Evolutionary conservation across 2,113 vertebrate species (phyloP).

Genomic region (Charina bottae): DNA sequence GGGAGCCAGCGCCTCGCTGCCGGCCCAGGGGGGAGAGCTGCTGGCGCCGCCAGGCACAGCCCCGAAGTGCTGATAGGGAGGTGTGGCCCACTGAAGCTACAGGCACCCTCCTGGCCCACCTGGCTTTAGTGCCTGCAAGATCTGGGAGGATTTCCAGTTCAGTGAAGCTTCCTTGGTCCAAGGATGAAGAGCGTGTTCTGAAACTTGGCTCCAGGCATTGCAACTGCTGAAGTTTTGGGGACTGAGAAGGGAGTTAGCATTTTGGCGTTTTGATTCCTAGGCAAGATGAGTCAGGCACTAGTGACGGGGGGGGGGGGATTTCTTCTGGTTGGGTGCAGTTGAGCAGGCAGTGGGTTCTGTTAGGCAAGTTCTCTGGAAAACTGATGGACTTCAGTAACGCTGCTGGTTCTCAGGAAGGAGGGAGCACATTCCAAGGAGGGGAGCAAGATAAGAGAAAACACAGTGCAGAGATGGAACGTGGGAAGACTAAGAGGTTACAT

Average conservation of each 20-base stretch:
- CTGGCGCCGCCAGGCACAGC: not conserved
- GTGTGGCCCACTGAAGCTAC: not conserved
- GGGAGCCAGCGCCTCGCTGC: not conserved
- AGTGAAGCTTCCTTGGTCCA: not conserved
- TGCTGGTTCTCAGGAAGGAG: too few species aligned
- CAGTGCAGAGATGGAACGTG: too few species aligned
- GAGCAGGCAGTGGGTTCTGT: too few species aligned
- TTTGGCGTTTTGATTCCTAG: too few species aligned
- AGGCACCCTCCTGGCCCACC: not conserved
- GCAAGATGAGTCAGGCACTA: too few species aligned
- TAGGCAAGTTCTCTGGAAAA: not conserved
- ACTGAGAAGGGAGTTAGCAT: too few species aligned
- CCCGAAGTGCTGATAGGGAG: not conserved
- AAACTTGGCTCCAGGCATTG: not conserved
- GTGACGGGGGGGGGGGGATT: too few species aligned
- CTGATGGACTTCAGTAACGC: too few species aligned
- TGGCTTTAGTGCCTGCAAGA: not conserved
- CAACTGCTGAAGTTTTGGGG: not conserved
- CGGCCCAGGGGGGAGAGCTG: not conserved
- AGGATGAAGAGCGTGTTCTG: not conserved
- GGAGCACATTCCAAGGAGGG: too few species aligned
- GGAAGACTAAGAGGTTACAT: too few species aligned
- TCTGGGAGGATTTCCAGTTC: not conserved
- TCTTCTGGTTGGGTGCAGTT: not conserved
- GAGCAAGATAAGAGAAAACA: too few species aligned